Evolutionary conservation across 2,888 invertebrate species (phyloP), one percentile per base, ranked within the genome.

Genomic region (Tinea trinotella): DNA sequence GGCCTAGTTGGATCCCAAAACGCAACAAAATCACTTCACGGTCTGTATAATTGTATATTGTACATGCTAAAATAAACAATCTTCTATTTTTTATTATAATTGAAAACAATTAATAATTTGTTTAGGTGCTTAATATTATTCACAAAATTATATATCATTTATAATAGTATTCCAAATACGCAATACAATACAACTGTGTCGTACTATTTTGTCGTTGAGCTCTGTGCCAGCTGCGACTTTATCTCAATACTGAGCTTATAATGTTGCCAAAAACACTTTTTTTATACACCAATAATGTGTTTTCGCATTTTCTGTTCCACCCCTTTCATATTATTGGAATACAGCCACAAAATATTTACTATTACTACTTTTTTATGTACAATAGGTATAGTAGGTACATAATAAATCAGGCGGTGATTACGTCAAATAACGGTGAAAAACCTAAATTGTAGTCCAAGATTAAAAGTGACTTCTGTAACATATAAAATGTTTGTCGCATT

Each of bases 251-350:
- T 17, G 15, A 19, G 19, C 46, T 19, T 19, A 46, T 46, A 18
- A 46, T 46, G 46, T 46, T 17, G 18, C 19, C 18, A 46, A 46
- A 40, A 46, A 46, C 19, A 46, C 19, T 46, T 46, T 46, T n/a
- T 46, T 46, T n/a, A 46, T 46, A 46, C 46, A 46, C 17, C 46
- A 46, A 15, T 46, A 46, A n/a, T 19, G 3, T 19, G 12, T 46
- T 46, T 19, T 6, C 10, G 9, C 19, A 12, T 46, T 46, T 46
- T 46, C 46, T 19, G 30, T 30, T 30, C 7, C 22, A 5, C 4
- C 7, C 3, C 22, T 22, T 3, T 12, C n/a, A 30, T 30, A 36
- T 12, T 15, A 40, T 40, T 40, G 17, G 40, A 40, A 40, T 40
- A 2, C 15, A n/a, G 17, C 17, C 17, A 40, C 36, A 40, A 13